Conservation (phyloP, 1,140 invertebrate genomes). For the Brachionus calyciflorus region DNA sequence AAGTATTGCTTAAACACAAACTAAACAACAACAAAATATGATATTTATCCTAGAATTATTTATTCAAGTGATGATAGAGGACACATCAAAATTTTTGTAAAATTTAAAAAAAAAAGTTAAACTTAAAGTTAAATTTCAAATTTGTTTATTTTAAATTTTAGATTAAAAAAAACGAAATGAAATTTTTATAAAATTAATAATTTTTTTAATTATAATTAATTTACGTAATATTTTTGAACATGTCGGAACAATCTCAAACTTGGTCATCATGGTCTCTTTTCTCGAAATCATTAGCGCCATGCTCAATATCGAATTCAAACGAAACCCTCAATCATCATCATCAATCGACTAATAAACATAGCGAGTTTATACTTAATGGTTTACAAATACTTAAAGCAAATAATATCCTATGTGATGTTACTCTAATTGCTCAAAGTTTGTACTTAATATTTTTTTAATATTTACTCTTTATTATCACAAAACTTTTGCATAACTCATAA, state of each 20-base stretch:
- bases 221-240: too few species aligned
- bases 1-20: too few species aligned
- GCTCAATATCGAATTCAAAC: neutral
- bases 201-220: too few species aligned
- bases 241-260: slow-evolving; percentile 12
- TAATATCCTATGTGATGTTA: slow-evolving; percentile 60
- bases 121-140: neutral
- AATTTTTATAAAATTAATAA: neutral
- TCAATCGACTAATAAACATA: slow-evolving; percentile 54
- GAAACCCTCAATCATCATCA: too few species aligned
- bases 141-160: slow-evolving; percentile 2
- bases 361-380: slow-evolving; percentile 59
- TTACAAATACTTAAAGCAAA: slow-evolving; percentile 58
- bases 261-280: neutral
- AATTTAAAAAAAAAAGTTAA: neutral
- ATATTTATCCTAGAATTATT: too few species aligned
- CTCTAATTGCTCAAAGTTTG: slow-evolving; percentile 60
- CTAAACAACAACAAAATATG: too few species aligned
- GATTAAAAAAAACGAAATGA: slow-evolving; percentile 3
- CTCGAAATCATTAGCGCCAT: neutral
- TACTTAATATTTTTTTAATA: slow-evolving; percentile 37
- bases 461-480: neutral
- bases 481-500: neutral
- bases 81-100: neutral
- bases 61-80: neutral